A percentile compares a stretch with the other conserved stretches of the same genome.
These are phyloP conservation scores for Lycocerus yunnanus DNA, from an alignment of 2,888 invertebrate genomes.

Conservation along the genomic window DNA sequence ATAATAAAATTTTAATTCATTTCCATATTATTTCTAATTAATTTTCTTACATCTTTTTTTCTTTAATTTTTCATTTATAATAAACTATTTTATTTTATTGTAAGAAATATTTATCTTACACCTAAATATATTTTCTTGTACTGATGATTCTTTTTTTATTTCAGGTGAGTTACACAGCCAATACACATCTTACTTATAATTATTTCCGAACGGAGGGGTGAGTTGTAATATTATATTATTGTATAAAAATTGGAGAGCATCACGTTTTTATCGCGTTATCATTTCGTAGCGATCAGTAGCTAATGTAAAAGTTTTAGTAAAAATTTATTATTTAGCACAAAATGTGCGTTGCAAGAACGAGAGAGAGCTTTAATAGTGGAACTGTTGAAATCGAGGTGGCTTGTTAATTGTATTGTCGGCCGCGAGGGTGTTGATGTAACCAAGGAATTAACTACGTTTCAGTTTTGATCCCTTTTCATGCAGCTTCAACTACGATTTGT, in stretches of 20 bases:
- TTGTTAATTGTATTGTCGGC: constrained; percentile 37
- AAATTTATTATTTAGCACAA: background rate
- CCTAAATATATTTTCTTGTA: background rate
- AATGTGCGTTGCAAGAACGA: constrained; percentile 16
- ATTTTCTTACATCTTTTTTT: background rate
- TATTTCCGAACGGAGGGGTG: background rate
- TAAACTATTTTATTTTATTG: background rate
- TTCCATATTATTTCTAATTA: no score
- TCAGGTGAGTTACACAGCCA: constrained; percentile 8
- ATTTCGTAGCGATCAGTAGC: background rate
- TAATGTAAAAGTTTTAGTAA: constrained; percentile 1
- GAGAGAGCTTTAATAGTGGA: constrained; percentile 34
- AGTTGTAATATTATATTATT: background rate
- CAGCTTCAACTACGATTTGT: background rate
- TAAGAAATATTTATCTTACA: no score
- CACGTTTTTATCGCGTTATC: background rate
- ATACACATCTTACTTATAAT: background rate
- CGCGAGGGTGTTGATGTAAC: constrained; percentile 23
- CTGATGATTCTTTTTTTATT: background rate
- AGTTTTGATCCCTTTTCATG: constrained; percentile 11
- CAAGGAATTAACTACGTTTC: constrained; percentile 18
- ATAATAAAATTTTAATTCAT: background rate
- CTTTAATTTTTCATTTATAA: no score
- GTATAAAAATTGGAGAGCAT: background rate
- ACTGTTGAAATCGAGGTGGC: constrained; percentile 27